Conservation (phyloP, 2,797 vertebrate genomes). For the Ataeniobius toweri region DNA sequence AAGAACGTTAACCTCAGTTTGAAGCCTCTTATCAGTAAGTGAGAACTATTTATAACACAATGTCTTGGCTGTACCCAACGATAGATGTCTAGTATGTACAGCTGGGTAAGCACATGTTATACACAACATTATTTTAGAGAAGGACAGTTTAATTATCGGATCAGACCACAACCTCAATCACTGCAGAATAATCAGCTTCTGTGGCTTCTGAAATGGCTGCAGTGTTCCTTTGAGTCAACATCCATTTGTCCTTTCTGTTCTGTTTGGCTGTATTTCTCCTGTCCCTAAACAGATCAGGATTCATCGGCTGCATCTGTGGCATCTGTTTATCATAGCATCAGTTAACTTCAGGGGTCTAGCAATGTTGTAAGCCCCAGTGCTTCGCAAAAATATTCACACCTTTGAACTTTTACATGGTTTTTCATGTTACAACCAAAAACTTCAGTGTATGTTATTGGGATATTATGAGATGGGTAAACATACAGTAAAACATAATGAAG, state of each 20-base stretch:
- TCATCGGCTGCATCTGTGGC: not conserved
- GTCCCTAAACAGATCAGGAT: slow-evolving; percentile 1
- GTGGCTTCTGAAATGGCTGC: not conserved
- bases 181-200: not conserved
- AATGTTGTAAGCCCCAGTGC: not conserved
- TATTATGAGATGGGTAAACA: not conserved
- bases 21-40: not conserved
- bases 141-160: not conserved
- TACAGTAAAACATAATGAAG: not conserved
- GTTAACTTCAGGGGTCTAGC: not conserved
- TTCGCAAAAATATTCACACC: not conserved
- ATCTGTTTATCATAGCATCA: not conserved
- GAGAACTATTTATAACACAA: not conserved
- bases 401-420: not conserved
- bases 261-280: not conserved
- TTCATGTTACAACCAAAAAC: not conserved
- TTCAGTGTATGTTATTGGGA: not conserved
- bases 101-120: not conserved
- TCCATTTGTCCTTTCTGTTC: not conserved
- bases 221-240: not conserved
- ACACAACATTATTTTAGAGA: not conserved
- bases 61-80: not conserved
- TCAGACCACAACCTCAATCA: not conserved
- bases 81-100: not conserved
- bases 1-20: not conserved